phyloP scores from a whole-genome alignment of 2,888 invertebrate genomes.

The Dromius quadrimaculatus region DNA sequence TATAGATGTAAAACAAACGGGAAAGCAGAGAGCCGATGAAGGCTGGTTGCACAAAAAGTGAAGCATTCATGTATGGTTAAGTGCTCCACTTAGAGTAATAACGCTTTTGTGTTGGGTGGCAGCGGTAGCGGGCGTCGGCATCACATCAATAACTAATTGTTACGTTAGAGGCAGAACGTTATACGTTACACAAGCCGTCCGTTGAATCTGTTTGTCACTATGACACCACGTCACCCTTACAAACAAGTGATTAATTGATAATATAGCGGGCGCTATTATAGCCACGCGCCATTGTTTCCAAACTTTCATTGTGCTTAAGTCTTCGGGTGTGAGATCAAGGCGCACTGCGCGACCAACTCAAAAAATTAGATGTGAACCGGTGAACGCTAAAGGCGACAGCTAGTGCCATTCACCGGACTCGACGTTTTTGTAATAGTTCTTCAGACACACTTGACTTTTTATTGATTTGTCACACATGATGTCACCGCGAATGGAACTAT shows the following conservation, averaged over 20 bases:
- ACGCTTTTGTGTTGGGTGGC: conserved; percentile 52
- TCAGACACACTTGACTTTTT: conserved; percentile 8
- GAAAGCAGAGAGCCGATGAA: too few relatives aligned
- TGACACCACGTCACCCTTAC: conserved; percentile 57
- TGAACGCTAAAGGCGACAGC: too few relatives aligned
- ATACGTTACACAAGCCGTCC: conserved; percentile 57
- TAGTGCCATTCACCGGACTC: conserved; percentile 7
- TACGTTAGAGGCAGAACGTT: conserved; percentile 56
- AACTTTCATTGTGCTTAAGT: conserved; percentile 40
- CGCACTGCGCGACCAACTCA: conserved; percentile 1
- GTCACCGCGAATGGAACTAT: neutral
- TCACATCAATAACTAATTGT: conserved; percentile 61
- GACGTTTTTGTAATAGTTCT: conserved; percentile 27
- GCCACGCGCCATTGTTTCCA: conserved; percentile 31
- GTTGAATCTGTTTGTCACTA: conserved; percentile 36
- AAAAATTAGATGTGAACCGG: conserved; percentile 1
- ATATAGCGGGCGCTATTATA: conserved; percentile 55
- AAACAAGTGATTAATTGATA: conserved; percentile 60
- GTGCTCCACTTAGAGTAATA: conserved; percentile 22
- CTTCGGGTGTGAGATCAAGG: conserved; percentile 23
- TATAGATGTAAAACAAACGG: neutral
- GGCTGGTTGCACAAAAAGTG: conserved; percentile 10
- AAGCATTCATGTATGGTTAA: conserved; percentile 23
- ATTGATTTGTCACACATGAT: conserved; percentile 13
- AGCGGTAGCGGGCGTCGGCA: too few relatives aligned